These are phyloP conservation scores for Diacarnus erythraeanus DNA, from an alignment of 37 sponge, comb jelly and placozoan species.

Conservation along the genomic window DNA sequence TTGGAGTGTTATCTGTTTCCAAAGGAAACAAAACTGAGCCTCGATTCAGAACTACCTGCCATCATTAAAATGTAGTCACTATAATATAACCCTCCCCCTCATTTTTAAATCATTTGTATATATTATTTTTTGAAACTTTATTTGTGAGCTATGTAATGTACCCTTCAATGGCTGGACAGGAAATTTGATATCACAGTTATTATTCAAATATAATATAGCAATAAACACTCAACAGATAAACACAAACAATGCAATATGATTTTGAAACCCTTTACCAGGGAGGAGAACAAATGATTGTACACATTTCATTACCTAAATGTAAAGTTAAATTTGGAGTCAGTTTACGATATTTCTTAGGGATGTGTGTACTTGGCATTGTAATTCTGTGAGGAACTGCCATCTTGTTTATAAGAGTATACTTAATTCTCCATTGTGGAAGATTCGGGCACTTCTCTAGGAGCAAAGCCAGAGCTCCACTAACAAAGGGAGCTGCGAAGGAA, in stretches of 20 bases:
- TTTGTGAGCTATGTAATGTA: no score
- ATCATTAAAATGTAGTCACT: no score
- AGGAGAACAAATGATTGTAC: conserved; percentile 22
- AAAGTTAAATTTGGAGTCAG: conserved; percentile 54
- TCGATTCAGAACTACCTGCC: not conserved
- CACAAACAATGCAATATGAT: no score
- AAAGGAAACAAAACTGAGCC: not conserved
- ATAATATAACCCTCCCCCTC: not conserved
- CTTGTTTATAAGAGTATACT: conserved; percentile 20
- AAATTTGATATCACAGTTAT: no score
- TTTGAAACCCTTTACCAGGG: not conserved
- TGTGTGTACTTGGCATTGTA: conserved; percentile 1
- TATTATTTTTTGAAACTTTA: not conserved
- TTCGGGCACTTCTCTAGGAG: conserved; percentile 64
- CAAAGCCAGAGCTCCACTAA: conserved; percentile 65
- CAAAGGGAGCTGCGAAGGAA: conserved; percentile 71
- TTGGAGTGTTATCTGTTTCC: not conserved
- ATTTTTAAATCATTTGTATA: not conserved
- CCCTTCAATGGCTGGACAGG: no score
- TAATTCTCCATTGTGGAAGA: conserved; percentile 31
- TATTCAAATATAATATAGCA: no score
- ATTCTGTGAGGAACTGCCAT: conserved; percentile 22
- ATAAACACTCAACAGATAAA: no score
- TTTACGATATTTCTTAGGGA: conserved; percentile 9
- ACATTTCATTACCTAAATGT: conserved; percentile 10